Percentiles rank a stretch among this genome's conserved stretches.
Conservation (phyloP, 2,888 invertebrate genomes). For the Copidosoma aretas region DNA sequence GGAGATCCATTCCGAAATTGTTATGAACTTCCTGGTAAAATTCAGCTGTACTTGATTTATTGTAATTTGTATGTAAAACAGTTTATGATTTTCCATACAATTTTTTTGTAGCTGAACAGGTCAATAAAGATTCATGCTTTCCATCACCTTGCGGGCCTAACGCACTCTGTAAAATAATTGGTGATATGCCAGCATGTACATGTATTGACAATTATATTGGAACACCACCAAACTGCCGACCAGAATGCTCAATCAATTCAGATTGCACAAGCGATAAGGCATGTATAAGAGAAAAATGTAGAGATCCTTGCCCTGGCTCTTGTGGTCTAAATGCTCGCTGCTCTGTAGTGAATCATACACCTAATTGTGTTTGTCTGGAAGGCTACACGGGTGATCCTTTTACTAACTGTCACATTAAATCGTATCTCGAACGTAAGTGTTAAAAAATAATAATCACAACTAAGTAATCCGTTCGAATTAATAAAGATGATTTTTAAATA, state of each 20-base stretch:
- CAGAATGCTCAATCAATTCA: constrained; percentile 80
- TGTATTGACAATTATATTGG: constrained; percentile 59
- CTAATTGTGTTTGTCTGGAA: constrained; percentile 71
- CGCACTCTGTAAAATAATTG: constrained; percentile 78
- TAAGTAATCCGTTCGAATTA: background rate
- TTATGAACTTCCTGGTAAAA: constrained; percentile 51
- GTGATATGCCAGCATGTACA: constrained; percentile 57
- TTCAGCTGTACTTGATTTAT: no score
- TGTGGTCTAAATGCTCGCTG: constrained; percentile 72
- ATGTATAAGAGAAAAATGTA: constrained; percentile 77
- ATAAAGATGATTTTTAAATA: background rate
- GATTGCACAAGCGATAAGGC: constrained; percentile 78
- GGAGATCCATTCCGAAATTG: constrained; percentile 62
- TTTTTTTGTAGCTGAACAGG: constrained; percentile 51
- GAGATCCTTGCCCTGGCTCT: constrained; percentile 78
- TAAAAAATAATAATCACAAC: background rate
- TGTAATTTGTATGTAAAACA: background rate
- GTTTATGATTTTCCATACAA: constrained; percentile 51
- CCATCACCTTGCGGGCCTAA: constrained; percentile 74
- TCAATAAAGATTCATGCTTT: constrained; percentile 47
- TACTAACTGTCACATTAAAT: constrained; percentile 54
- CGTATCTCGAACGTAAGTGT: constrained; percentile 67
- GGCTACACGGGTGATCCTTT: constrained; percentile 73
- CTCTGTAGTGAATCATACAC: constrained; percentile 73
- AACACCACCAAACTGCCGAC: constrained; percentile 71